A percentile compares a stretch with the other conserved stretches of the same genome.
phyloP scores from a whole-genome alignment of 1,140 invertebrate species.

The Agrypnia vestita region DNA sequence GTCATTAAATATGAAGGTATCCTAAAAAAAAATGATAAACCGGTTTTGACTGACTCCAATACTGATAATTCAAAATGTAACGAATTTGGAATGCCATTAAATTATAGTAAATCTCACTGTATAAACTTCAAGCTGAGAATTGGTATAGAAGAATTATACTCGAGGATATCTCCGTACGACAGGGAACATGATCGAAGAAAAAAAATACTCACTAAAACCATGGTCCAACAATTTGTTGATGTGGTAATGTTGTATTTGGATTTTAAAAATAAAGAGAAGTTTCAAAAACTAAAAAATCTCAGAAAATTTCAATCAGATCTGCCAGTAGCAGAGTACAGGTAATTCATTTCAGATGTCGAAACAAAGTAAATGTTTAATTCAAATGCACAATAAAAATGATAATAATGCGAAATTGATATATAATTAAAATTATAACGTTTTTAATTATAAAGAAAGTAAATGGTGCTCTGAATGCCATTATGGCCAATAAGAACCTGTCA shows the following conservation, averaged over 20 bases:
- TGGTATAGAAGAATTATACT: conserved; percentile 74
- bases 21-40: conserved; percentile 72
- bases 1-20: conserved; percentile 83
- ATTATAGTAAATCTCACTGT: conserved; percentile 74
- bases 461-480: too few species aligned
- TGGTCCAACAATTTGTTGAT: conserved; percentile 78
- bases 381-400: too few species aligned
- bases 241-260: conserved; percentile 87
- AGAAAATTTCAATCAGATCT: conserved; percentile 85
- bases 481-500: too few species aligned
- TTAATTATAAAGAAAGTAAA: too few species aligned
- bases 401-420: too few species aligned
- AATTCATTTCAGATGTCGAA: conserved; percentile 23
- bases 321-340: conserved; percentile 87
- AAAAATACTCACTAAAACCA: conserved; percentile 66
- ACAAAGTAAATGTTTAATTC: too few species aligned
- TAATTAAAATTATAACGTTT: too few species aligned
- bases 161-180: conserved; percentile 68
- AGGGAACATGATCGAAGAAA: conserved; percentile 71
- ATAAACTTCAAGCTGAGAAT: conserved; percentile 77
- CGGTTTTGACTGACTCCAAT: conserved; percentile 63
- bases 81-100: conserved; percentile 65
- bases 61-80: conserved; percentile 59
- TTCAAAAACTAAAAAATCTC: conserved; percentile 88
- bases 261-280: conserved; percentile 94